A percentile compares a stretch with the other conserved stretches of the same genome.
Conservation (phyloP, 2,888 invertebrate genomes). For the Apotomis capreana region DNA sequence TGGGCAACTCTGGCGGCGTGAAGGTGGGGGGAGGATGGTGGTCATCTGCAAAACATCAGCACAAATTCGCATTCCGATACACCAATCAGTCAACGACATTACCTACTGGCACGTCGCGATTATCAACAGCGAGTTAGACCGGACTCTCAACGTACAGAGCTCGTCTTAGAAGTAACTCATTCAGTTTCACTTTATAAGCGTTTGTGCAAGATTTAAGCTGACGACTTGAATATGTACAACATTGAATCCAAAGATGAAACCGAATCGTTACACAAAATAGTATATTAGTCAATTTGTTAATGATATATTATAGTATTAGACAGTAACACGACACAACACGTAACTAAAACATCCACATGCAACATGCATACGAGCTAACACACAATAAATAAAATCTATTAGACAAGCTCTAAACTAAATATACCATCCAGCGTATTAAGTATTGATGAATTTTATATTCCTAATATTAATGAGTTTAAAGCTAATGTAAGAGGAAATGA, state of each 20-base stretch:
- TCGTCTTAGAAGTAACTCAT: conserved; percentile 44
- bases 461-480: conserved; percentile 55
- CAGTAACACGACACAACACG: conserved; percentile 48
- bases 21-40: conserved; percentile 98
- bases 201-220: conserved; percentile 43
- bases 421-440: conserved; percentile 52
- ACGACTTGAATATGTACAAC: conserved; percentile 39
- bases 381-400: conserved; percentile 55
- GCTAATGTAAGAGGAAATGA: conserved; percentile 63
- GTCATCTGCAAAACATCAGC: conserved; percentile 96
- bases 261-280: conserved; percentile 48
- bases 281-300: conserved; percentile 31
- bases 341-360: conserved; percentile 69
- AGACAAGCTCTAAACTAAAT: conserved; percentile 68
- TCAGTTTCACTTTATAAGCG: conserved; percentile 57
- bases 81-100: conserved; percentile 74
- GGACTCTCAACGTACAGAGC: conserved; percentile 45
- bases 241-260: conserved; percentile 58
- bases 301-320: conserved; percentile 41
- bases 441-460: conserved; percentile 58
- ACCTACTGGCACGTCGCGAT: conserved; percentile 72
- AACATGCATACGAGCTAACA: conserved; percentile 53
- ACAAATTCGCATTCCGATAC: conserved; percentile 85
- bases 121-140: conserved; percentile 64
- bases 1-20: conserved; percentile 99